phyloP scores from a whole-genome alignment of 2,888 invertebrate species.

The Aleiodes leptofemur region DNA sequence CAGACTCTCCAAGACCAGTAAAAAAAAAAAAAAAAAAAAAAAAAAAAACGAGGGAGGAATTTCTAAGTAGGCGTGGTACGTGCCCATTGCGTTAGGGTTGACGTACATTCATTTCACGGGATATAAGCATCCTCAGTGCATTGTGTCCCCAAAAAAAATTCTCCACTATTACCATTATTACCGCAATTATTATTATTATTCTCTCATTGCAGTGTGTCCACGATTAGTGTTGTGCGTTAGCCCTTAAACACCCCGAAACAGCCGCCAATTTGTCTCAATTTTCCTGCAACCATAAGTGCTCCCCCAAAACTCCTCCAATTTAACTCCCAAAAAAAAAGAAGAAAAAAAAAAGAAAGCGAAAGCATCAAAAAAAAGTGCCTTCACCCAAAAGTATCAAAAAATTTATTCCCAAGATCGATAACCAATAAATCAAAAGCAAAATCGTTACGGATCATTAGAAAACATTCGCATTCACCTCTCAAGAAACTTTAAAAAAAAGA shows the following conservation, averaged over 20 bases:
- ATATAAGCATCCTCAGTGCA: slow-evolving; percentile 17
- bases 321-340: not conserved
- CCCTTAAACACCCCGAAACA: slow-evolving; percentile 35
- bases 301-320: not conserved
- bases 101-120: slow-evolving; percentile 11
- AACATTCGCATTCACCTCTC: not conserved
- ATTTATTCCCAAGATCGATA: slow-evolving; percentile 38
- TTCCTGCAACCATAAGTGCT: slow-evolving; percentile 27
- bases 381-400: not conserved
- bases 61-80: slow-evolving; percentile 41
- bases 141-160: slow-evolving; percentile 21
- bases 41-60: slow-evolving; percentile 44
- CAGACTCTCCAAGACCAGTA: not conserved
- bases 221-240: slow-evolving; percentile 36
- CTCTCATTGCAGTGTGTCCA: slow-evolving; percentile 33
- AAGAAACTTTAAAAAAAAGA: not conserved
- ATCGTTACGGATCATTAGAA: slow-evolving; percentile 26
- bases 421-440: slow-evolving; percentile 40
- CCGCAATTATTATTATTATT: not conserved
- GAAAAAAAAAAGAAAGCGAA: not conserved
- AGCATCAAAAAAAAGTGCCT: not conserved
- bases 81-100: slow-evolving; percentile 20
- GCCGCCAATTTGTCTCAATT: slow-evolving; percentile 43
- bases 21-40: no score
- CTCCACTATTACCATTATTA: not conserved